These are phyloP conservation scores for Athripsodes cinereus DNA, from an alignment of 2,888 invertebrate genomes.

Conservation along the genomic window DNA sequence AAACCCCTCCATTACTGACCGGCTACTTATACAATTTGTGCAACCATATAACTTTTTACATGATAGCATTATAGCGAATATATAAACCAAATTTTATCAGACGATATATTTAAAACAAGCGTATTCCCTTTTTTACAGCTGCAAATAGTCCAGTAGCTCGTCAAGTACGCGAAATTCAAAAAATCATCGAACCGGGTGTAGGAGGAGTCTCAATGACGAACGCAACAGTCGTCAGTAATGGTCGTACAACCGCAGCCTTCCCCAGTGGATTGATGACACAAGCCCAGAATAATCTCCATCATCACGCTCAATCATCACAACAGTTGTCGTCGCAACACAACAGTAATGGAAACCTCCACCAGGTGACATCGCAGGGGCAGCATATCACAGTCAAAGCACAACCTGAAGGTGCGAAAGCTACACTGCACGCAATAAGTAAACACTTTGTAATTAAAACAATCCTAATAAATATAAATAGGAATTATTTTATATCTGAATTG, in stretches of 20 bases:
- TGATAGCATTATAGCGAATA: no score
- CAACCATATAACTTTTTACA: no score
- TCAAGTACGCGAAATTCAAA: slow-evolving; percentile 21
- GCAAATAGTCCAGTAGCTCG: slow-evolving; percentile 24
- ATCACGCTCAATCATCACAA: no score
- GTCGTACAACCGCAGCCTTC: neutral
- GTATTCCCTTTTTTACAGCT: slow-evolving; percentile 17
- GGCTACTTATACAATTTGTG: no score
- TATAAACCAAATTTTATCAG: no score
- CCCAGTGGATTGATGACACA: neutral
- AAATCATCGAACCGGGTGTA: slow-evolving; percentile 18
- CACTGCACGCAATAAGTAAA: slow-evolving; percentile 21
- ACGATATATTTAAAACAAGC: no score
- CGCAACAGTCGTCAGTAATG: neutral
- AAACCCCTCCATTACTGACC: no score
- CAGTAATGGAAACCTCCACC: slow-evolving; percentile 32
- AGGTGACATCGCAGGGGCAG: slow-evolving; percentile 32
- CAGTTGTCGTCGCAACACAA: no score
- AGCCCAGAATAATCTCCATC: neutral
- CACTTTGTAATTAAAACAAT: neutral
- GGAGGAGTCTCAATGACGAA: slow-evolving; percentile 7
- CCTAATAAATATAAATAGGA: no score
- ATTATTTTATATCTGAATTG: no score
- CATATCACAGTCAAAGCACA: slow-evolving; percentile 32
- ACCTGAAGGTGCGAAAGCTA: slow-evolving; percentile 16